Evolutionary conservation across 35 echinoderm and acorn worm genomes (phyloP).

Genomic region (Amphiura filiformis): DNA sequence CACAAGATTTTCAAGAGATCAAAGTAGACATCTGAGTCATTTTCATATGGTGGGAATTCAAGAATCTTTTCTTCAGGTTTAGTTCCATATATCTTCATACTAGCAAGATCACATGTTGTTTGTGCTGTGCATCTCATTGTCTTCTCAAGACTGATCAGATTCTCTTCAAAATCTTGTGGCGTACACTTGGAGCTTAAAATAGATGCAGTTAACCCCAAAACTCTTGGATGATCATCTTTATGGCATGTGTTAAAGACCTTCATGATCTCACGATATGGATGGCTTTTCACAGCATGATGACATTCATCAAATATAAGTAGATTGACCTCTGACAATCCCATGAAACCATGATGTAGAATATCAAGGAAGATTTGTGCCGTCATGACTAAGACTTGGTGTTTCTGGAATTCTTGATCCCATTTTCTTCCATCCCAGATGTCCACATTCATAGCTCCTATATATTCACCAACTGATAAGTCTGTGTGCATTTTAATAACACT

Average conservation of each 20-base stretch:
- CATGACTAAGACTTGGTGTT: conserved; percentile 72
- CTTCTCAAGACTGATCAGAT: conserved; percentile 50
- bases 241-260: conserved; percentile 28
- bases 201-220: conserved; percentile 76
- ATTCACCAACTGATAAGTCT: conserved; percentile 61
- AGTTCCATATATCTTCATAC: conserved; percentile 79
- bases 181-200: conserved; percentile 67
- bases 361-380: conserved; percentile 66
- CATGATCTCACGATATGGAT: conserved; percentile 84
- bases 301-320: conserved; percentile 91
- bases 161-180: conserved; percentile 55
- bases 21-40: conserved; percentile 18
- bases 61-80: conserved; percentile 85
- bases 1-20: conserved; percentile 41
- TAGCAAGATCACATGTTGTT: conserved; percentile 39
- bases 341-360: conserved; percentile 38
- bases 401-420: conserved; percentile 53
- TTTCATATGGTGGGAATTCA: conserved; percentile 8
- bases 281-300: conserved; percentile 44
- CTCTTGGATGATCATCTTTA: conserved; percentile 34
- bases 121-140: conserved; percentile 62
- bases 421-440: not conserved
- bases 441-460: not conserved
- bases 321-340: conserved; percentile 67
- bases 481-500: conserved; percentile 62